phyloP scores from a whole-genome alignment of 2,113 vertebrate genomes.

The Nycticebus coucang region DNA sequence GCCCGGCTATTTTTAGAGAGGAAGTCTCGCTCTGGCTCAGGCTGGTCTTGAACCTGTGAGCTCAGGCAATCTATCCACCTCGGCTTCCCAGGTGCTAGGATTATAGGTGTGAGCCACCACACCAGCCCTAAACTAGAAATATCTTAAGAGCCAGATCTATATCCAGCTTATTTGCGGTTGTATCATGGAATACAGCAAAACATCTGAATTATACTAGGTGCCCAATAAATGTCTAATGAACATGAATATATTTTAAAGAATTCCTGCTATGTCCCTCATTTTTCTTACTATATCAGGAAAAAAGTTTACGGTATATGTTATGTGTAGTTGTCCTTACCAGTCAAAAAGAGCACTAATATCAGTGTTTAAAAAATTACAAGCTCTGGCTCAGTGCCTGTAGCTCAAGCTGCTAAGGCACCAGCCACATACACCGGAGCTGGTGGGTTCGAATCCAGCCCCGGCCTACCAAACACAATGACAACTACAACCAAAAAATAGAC shows the following conservation, averaged over 20 bases:
- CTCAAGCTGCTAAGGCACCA: no score
- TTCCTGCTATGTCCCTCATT: neutral
- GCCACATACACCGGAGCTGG: no score
- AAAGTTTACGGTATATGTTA: neutral
- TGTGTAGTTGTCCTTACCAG: neutral
- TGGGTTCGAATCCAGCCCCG: no score
- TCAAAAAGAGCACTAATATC: neutral
- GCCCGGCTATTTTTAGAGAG: no score
- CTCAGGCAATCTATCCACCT: no score
- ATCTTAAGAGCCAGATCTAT: neutral
- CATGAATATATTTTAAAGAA: neutral
- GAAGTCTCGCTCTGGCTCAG: no score
- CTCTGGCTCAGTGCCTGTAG: neutral
- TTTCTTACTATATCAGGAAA: neutral
- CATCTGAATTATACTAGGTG: neutral
- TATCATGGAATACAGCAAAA: neutral
- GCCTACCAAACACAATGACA: no score
- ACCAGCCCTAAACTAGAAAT: neutral
- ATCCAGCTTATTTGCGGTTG: neutral
- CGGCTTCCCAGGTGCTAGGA: no score
- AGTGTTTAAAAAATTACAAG: neutral
- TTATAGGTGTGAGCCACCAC: no score
- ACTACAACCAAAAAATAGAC: no score
- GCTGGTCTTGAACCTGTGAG: no score
- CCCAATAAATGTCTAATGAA: neutral